phyloP scores from a whole-genome alignment of 2,113 vertebrate genomes.

The Henicopernis longicauda region DNA sequence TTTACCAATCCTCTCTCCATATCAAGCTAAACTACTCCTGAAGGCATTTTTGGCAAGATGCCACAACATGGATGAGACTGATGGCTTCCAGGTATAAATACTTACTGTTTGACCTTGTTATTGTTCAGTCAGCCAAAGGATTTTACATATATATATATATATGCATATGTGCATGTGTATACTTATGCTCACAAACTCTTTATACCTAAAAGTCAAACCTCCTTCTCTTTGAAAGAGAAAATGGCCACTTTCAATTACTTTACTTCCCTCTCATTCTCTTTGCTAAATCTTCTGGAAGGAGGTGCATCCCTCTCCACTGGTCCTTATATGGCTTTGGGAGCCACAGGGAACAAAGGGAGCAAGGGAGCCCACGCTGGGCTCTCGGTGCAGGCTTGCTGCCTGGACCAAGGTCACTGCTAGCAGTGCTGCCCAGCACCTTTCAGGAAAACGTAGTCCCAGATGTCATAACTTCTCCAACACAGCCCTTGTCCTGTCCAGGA shows the following conservation, averaged over 20 bases:
- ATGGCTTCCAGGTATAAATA: conserved; percentile 48
- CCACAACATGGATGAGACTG: conserved; percentile 5
- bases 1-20: not conserved
- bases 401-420: not conserved
- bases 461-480: not conserved
- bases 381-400: not conserved
- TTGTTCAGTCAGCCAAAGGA: conserved; percentile 22
- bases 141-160: not conserved
- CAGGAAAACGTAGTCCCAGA: not conserved
- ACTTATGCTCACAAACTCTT: not conserved
- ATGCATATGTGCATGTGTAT: not conserved
- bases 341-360: not conserved
- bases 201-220: not conserved
- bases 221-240: not conserved
- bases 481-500: not conserved
- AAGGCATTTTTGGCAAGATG: conserved; percentile 22
- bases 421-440: not conserved
- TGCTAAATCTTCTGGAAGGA: not conserved
- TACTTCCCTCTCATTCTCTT: not conserved
- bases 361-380: not conserved
- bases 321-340: not conserved
- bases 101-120: conserved; percentile 50
- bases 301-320: not conserved
- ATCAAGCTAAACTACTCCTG: conserved; percentile 3
- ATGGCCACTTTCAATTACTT: not conserved